Base-by-base conservation (phyloP, 2,113 vertebrate species). In the pig (Sus scrofa) region DNA sequence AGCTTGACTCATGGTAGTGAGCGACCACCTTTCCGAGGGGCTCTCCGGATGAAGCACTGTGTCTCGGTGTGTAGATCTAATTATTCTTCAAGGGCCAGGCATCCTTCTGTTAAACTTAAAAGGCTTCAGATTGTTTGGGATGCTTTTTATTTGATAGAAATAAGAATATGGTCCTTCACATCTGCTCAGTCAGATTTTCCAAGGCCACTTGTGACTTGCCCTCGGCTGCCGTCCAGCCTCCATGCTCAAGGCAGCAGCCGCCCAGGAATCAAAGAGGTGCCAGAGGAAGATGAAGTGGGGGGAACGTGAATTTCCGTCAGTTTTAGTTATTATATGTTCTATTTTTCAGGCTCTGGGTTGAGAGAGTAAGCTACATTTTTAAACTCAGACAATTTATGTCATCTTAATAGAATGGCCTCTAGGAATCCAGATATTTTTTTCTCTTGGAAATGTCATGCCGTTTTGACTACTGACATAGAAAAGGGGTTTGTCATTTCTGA, bases 81-180 rank as follows among this genome's bases (percentile, higher is more conserved):
- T 90, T 44, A 70, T 93, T 88, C 83, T 20, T 86, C 37, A 94
- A 79, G 63, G 65, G 19, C 20, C 20, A 37, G 70, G n/a, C 15
- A 60, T 70, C 16, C 75, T 91, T 91, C 60, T 68, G 16, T 91
- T 77, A 52, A 88, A 67, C 86, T 91, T 90, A 34, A 93, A 90
- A 91, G 44, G 37, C 52, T 91, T 94, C 30, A 62, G 15, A 30
- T 58, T 70, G 85, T 86, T 96, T 70, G 15, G 18, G 56, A 30
- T 91, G 27, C 89, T 78, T 92, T 85, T 79, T 86, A 87, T 93
- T 95, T 89, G 62, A 60, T 63, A 89, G 58, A 91, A 86, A 91
- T 87, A 89, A 65, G 56, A 94, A 75, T 83, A 37, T 74, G 75
- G 50, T 54, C 27, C 54, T 96, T 95, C 37, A 65, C 34, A 67